phyloP scores from a whole-genome alignment of 2,888 invertebrate species.

The Leptopilina myrica region DNA sequence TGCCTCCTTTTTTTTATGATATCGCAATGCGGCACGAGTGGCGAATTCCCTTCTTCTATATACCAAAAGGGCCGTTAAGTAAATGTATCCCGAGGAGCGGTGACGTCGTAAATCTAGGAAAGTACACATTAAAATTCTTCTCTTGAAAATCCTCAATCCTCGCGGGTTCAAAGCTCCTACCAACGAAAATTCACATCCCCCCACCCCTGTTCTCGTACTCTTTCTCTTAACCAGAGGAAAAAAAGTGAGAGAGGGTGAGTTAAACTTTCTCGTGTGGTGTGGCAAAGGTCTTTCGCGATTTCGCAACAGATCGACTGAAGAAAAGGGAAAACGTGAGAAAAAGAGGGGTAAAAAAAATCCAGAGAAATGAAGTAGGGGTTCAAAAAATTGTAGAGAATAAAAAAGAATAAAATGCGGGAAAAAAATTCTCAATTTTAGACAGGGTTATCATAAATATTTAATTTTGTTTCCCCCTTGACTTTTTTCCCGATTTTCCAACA shows the following conservation, averaged over 20 bases:
- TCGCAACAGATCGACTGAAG: slow-evolving; percentile 39
- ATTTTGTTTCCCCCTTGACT: no score
- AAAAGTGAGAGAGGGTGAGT: background rate
- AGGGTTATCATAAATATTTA: no score
- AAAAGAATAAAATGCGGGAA: no score
- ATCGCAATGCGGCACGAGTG: slow-evolving; percentile 38
- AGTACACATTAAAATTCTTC: slow-evolving; percentile 61
- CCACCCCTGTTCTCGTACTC: slow-evolving; percentile 1
- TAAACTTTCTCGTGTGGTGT: background rate
- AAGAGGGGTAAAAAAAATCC: background rate
- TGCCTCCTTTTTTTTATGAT: slow-evolving; percentile 20
- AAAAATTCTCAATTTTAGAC: no score
- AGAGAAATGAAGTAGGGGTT: no score
- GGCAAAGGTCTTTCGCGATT: slow-evolving; percentile 33
- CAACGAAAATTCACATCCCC: slow-evolving; percentile 1
- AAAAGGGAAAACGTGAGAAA: slow-evolving; percentile 37
- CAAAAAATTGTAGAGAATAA: no score
- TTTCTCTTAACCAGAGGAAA: background rate
- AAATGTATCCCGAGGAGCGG: slow-evolving; percentile 41
- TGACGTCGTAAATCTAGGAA: slow-evolving; percentile 59
- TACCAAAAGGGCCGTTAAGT: slow-evolving; percentile 18
- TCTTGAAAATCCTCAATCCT: slow-evolving; percentile 52
- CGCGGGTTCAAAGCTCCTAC: slow-evolving; percentile 42
- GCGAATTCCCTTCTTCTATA: slow-evolving; percentile 1
- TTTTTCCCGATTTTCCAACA: no score